Evolutionary conservation across 2,888 invertebrate genomes (phyloP).

Genomic region (Phania funesta): DNA sequence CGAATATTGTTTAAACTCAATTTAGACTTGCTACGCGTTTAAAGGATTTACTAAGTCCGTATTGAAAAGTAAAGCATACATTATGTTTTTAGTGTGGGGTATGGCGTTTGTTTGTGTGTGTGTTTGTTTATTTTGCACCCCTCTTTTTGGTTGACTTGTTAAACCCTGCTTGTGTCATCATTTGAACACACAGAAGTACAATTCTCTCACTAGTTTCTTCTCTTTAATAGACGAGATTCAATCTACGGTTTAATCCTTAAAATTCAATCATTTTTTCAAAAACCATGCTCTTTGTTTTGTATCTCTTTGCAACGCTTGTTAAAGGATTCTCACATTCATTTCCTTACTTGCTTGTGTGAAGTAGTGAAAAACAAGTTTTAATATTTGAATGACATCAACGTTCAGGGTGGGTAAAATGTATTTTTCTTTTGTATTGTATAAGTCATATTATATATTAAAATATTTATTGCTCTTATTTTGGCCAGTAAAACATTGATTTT

Average conservation of each 20-base stretch:
- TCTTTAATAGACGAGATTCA: constrained; percentile 28
- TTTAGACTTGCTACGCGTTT: constrained; percentile 50
- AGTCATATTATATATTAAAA: too few relatives aligned
- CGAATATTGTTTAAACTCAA: constrained; percentile 52
- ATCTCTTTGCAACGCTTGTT: not conserved
- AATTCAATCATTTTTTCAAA: constrained; percentile 21
- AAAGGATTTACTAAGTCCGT: constrained; percentile 61
- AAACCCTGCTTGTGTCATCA: constrained; percentile 55
- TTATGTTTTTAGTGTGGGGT: constrained; percentile 15
- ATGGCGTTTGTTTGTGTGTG: not conserved
- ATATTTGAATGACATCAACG: not conserved
- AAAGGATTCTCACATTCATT: constrained; percentile 15
- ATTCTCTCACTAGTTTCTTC: not conserved
- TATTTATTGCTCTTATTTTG: too few relatives aligned
- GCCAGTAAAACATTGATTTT: too few relatives aligned
- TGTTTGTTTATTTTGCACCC: constrained; percentile 33
- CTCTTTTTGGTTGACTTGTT: constrained; percentile 5
- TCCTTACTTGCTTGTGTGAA: not conserved
- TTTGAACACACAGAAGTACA: not conserved
- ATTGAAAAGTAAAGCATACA: constrained; percentile 42
- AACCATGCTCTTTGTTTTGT: not conserved
- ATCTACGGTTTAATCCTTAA: constrained; percentile 63
- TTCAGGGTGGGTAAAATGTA: not conserved
- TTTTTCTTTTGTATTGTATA: not conserved
- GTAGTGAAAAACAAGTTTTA: not conserved